Evolutionary conservation across 2,113 vertebrate species (phyloP).

Genomic region (Microtus oregoni): DNA sequence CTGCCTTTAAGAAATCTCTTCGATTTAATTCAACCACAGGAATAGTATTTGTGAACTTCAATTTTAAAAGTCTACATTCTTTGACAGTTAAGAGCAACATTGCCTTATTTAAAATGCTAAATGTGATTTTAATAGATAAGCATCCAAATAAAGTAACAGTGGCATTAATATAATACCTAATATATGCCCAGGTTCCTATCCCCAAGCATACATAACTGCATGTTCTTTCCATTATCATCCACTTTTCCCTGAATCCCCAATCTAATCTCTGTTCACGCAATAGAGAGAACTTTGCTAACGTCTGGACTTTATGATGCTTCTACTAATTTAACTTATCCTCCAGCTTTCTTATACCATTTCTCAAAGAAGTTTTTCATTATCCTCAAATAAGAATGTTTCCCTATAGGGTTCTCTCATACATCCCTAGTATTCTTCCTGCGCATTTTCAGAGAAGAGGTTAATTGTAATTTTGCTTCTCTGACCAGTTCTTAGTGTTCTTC

Average conservation of each 20-base stretch:
- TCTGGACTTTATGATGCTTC: neutral
- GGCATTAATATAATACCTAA: neutral
- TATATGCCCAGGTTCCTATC: neutral
- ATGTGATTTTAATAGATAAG: neutral
- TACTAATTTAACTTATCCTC: neutral
- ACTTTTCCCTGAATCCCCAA: neutral
- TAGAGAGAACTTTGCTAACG: neutral
- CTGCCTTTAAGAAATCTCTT: neutral
- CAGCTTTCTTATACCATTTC: neutral
- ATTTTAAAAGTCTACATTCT: neutral
- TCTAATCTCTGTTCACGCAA: neutral
- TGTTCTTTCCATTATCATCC: neutral
- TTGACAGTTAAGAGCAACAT: neutral
- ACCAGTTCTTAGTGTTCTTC: neutral
- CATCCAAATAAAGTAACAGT: neutral
- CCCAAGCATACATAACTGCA: neutral
- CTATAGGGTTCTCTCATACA: neutral
- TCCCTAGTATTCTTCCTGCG: neutral
- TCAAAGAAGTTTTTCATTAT: neutral
- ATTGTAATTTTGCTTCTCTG: neutral
- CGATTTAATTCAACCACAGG: constrained; percentile 2
- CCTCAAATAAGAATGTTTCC: neutral
- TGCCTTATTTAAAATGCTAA: constrained; percentile 10
- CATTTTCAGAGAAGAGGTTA: neutral
- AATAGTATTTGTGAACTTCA: neutral